Conservation (phyloP, 35 echinoderm and acorn worm genomes). For the Heliocidaris erythrogramma region DNA sequence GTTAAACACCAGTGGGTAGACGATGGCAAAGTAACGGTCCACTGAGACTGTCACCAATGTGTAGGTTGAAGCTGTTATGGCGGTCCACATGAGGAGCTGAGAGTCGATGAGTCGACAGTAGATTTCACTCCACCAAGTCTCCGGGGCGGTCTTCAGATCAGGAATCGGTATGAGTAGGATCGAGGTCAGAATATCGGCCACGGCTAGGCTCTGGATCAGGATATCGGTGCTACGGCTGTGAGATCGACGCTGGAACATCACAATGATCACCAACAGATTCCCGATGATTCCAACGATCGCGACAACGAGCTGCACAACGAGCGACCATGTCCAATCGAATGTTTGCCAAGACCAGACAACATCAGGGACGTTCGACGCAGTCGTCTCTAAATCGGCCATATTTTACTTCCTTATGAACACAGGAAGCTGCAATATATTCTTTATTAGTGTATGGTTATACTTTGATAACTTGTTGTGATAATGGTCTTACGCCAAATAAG, state of each 20-base stretch:
- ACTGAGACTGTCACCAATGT: slow-evolving; percentile 43
- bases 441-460: no score
- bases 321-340: slow-evolving; percentile 34
- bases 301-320: background rate
- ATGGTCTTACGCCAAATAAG: no score
- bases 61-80: slow-evolving; percentile 39
- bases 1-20: slow-evolving; percentile 33
- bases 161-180: slow-evolving; percentile 33
- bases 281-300: slow-evolving; percentile 54
- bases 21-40: slow-evolving; percentile 51
- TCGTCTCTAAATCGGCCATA: background rate
- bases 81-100: slow-evolving; percentile 28
- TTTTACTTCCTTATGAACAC: background rate
- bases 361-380: background rate
- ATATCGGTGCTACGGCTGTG: slow-evolving; percentile 5
- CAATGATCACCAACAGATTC: slow-evolving; percentile 39
- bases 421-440: background rate
- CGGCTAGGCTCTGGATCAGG: slow-evolving; percentile 36
- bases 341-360: slow-evolving; percentile 35
- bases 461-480: no score
- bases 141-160: slow-evolving; percentile 14
- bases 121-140: background rate
- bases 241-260: slow-evolving; percentile 14
- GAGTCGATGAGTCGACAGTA: slow-evolving; percentile 36
- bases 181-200: slow-evolving; percentile 51